These are phyloP conservation scores for Silurus lanzhouensis DNA, from an alignment of 2,797 vertebrate genomes.

Conservation along the genomic window DNA sequence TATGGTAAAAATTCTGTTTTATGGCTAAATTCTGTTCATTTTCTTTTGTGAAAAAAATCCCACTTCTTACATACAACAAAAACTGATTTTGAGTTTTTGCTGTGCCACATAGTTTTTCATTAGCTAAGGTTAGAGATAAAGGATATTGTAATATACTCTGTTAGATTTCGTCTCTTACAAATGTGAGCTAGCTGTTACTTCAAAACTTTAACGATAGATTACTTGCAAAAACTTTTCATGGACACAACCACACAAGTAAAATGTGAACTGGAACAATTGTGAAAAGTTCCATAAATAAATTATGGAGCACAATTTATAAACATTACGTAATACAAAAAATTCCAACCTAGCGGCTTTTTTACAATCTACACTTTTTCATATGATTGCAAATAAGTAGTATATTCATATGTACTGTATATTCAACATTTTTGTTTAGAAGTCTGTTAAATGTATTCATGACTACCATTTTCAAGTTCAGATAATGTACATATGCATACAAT, in stretches of 20 bases:
- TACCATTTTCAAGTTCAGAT: neutral
- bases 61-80: neutral
- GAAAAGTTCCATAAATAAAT: neutral
- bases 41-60: neutral
- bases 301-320: neutral
- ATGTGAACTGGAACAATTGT: neutral
- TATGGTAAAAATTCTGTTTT: too few relatives aligned
- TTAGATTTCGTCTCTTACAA: neutral
- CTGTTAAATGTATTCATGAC: neutral
- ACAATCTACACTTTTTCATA: neutral
- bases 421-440: neutral
- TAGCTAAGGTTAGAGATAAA: neutral
- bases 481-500: neutral
- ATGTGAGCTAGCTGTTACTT: neutral
- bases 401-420: neutral
- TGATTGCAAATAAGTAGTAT: neutral
- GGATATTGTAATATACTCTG: neutral
- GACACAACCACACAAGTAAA: neutral
- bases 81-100: neutral
- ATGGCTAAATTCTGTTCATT: neutral
- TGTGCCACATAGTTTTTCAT: neutral
- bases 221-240: neutral
- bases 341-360: neutral
- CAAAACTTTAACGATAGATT: neutral
- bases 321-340: neutral